Evolutionary conservation across 2,888 invertebrate genomes (phyloP).

Genomic region (Girardia tigrina): DNA sequence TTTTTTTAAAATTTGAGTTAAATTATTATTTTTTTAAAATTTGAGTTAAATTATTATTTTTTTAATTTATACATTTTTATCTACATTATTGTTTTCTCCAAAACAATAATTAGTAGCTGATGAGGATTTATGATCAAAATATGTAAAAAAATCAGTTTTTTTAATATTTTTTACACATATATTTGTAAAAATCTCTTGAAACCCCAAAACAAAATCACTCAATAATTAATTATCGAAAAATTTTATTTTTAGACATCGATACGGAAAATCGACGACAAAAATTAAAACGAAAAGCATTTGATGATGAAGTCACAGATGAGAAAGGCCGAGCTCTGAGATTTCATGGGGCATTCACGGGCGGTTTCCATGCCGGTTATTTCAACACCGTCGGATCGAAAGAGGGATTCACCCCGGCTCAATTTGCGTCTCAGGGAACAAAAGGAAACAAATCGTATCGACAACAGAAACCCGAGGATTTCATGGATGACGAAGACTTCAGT

Average conservation of each 20-base stretch:
- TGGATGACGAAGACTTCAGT: constrained; percentile 91
- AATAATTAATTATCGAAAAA: too few relatives aligned
- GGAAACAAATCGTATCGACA: background rate
- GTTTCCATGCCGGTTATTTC: constrained; percentile 89
- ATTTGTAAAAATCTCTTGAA: too few relatives aligned
- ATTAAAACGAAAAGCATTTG: constrained; percentile 1
- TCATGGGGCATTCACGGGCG: constrained; percentile 97
- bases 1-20: too few relatives aligned
- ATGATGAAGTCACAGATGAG: constrained; percentile 61
- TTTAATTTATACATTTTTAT: too few relatives aligned
- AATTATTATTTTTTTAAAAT: too few relatives aligned
- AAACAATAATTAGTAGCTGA: too few relatives aligned
- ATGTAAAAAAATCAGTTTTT: too few relatives aligned
- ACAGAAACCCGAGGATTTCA: constrained; percentile 71
- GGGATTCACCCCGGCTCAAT: constrained; percentile 41
- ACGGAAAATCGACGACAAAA: constrained; percentile 10
- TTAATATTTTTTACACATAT: too few relatives aligned
- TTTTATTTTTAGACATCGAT: constrained; percentile 2
- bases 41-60: too few relatives aligned
- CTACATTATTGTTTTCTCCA: too few relatives aligned
- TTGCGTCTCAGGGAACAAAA: background rate
- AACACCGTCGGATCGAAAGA: constrained; percentile 88
- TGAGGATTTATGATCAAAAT: too few relatives aligned
- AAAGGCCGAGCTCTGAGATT: constrained; percentile 70
- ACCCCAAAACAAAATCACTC: too few relatives aligned